phyloP scores from a whole-genome alignment of 2,888 invertebrate species.

The Parapristionchus giblindavisi region DNA sequence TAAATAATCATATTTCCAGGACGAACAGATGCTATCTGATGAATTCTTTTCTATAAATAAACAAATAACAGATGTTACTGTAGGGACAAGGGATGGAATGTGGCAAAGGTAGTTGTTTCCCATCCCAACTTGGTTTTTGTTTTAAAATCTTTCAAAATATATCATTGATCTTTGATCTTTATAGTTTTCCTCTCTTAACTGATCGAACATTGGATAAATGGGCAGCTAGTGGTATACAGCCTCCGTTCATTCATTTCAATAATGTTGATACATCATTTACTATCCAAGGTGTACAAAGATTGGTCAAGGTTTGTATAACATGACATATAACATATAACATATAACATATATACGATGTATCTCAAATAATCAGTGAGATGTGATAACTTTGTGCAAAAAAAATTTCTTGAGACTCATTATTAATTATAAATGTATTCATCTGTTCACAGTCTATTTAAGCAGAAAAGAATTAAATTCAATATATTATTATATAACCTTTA shows the following conservation, averaged over 20 bases:
- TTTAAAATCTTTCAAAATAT: background rate
- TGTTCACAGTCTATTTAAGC: too few relatives aligned
- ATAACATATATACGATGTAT: too few relatives aligned
- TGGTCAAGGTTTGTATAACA: background rate
- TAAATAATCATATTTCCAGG: too few relatives aligned
- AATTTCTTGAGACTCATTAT: too few relatives aligned
- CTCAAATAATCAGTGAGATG: too few relatives aligned
- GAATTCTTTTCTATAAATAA: conserved; percentile 4
- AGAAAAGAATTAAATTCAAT: too few relatives aligned
- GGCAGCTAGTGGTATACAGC: background rate
- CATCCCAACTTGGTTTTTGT: too few relatives aligned
- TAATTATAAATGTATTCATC: too few relatives aligned
- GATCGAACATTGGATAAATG: conserved; percentile 7
- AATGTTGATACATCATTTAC: conserved; percentile 16
- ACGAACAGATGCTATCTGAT: conserved; percentile 6
- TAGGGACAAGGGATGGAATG: conserved; percentile 16
- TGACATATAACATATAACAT: too few relatives aligned
- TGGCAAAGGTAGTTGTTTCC: background rate
- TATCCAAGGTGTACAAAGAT: background rate
- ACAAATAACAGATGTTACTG: conserved; percentile 12
- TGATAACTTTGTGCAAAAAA: too few relatives aligned
- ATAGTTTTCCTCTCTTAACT: conserved; percentile 26
- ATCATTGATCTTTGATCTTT: background rate
- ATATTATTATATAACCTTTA: too few relatives aligned
- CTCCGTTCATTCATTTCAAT: conserved; percentile 6